Evolutionary conservation across 2,888 invertebrate genomes (phyloP).

Genomic region (Melikaiella ostensackeni): DNA sequence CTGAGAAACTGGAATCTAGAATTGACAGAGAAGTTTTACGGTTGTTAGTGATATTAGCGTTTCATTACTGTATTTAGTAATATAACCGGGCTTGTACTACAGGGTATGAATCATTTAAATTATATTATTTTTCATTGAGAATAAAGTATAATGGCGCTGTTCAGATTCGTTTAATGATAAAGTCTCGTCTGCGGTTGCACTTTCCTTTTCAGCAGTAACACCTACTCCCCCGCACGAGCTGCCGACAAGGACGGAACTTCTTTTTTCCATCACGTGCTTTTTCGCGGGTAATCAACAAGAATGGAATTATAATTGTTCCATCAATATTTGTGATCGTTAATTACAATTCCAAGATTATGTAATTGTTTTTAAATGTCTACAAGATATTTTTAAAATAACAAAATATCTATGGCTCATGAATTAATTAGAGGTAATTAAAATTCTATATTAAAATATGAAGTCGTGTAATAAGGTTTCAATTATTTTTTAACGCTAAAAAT

Average conservation of each 20-base stretch:
- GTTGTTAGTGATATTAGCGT: slow-evolving; percentile 7
- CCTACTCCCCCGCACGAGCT: slow-evolving; percentile 34
- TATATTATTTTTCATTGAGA: slow-evolving; percentile 25
- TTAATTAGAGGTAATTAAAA: neutral
- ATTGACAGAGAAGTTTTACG: slow-evolving; percentile 7
- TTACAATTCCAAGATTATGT: neutral
- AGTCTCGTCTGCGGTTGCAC: slow-evolving; percentile 34
- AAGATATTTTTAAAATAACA: neutral
- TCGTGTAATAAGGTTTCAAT: neutral
- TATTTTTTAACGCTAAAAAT: neutral
- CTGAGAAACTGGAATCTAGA: slow-evolving; percentile 12
- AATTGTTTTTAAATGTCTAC: neutral
- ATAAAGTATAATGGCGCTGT: slow-evolving; percentile 34
- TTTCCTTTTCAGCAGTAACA: slow-evolving; percentile 35
- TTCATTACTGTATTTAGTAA: slow-evolving; percentile 6
- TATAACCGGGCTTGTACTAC: neutral
- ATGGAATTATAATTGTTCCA: slow-evolving; percentile 24
- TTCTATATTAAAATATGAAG: neutral
- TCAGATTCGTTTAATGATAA: slow-evolving; percentile 37
- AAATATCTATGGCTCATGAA: neutral
- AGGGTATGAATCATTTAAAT: neutral
- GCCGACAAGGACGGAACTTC: slow-evolving; percentile 20
- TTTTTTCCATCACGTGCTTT: slow-evolving; percentile 35
- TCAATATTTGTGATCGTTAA: slow-evolving; percentile 2
- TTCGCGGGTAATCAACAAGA: slow-evolving; percentile 20